These are phyloP conservation scores for Plagodis pulveraria DNA, from an alignment of 2,888 invertebrate genomes.

Conservation along the genomic window DNA sequence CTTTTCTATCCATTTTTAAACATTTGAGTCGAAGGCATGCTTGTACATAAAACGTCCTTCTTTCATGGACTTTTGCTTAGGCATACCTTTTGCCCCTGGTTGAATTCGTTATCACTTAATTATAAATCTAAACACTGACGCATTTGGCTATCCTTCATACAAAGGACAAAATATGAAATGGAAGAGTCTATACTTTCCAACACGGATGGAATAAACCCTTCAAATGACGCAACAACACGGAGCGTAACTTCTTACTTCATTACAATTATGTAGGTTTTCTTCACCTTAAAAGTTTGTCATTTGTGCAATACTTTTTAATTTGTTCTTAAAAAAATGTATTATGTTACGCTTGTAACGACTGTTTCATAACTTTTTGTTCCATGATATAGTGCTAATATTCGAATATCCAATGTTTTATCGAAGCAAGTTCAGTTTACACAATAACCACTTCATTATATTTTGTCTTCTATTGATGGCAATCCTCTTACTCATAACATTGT, in stretches of 20 bases:
- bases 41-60: neutral
- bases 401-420: slow-evolving; percentile 8
- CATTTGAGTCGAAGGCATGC: neutral
- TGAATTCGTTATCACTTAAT: slow-evolving; percentile 21
- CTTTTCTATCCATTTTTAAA: slow-evolving; percentile 19
- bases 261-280: neutral
- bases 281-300: too few relatives aligned
- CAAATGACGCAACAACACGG: slow-evolving; percentile 7
- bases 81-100: slow-evolving; percentile 41
- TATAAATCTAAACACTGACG: slow-evolving; percentile 3
- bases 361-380: slow-evolving; percentile 9
- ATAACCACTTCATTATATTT: too few relatives aligned
- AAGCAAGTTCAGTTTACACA: slow-evolving; percentile 11
- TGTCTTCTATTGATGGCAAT: too few relatives aligned
- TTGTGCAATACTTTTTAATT: too few relatives aligned
- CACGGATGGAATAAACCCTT: slow-evolving; percentile 22
- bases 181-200: neutral
- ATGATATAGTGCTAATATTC: slow-evolving; percentile 31
- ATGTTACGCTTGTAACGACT: slow-evolving; percentile 1
- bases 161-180: neutral
- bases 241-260: neutral
- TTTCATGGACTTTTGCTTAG: slow-evolving; percentile 8
- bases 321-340: neutral
- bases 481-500: too few relatives aligned
- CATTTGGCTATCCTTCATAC: neutral